Percentiles rank a stretch among this genome's conserved stretches.
Evolutionary conservation across 2,113 vertebrate genomes (phyloP).

Genomic region (Chamaetylas fuelleborni): DNA sequence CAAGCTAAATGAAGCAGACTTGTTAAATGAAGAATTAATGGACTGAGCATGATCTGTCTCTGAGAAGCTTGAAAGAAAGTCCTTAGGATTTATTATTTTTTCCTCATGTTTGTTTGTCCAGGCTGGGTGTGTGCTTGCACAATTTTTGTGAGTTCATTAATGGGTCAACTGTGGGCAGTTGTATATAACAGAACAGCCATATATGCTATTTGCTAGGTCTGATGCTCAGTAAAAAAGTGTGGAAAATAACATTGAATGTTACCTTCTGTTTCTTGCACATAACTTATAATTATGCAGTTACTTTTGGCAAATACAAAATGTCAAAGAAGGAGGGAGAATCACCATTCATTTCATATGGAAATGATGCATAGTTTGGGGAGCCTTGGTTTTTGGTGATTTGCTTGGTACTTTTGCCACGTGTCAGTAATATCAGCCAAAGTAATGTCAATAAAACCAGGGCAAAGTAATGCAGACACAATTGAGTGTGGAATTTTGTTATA

Average conservation of each 20-base stretch:
- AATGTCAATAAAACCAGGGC: background rate
- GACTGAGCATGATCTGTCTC: background rate
- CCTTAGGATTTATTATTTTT: constrained; percentile 18
- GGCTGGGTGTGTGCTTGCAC: background rate
- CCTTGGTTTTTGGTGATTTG: background rate
- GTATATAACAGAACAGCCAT: background rate
- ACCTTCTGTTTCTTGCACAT: constrained; percentile 49
- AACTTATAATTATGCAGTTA: constrained; percentile 54
- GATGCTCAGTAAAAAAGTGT: background rate
- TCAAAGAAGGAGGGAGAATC: constrained; percentile 13
- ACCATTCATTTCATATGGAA: constrained; percentile 39
- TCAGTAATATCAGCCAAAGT: background rate
- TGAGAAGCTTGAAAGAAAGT: background rate
- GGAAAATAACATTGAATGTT: constrained; percentile 54
- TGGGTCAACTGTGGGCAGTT: background rate
- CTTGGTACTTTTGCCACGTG: background rate
- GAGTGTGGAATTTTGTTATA: background rate
- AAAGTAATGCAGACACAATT: background rate
- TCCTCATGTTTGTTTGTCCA: background rate
- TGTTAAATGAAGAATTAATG: constrained; percentile 47
- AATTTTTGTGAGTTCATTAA: background rate
- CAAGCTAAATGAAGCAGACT: constrained; percentile 7
- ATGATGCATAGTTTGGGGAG: background rate
- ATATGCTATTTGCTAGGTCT: background rate
- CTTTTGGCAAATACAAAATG: constrained; percentile 51